Evolutionary conservation across 2,113 vertebrate species (phyloP).

Genomic region (Parus major): DNA sequence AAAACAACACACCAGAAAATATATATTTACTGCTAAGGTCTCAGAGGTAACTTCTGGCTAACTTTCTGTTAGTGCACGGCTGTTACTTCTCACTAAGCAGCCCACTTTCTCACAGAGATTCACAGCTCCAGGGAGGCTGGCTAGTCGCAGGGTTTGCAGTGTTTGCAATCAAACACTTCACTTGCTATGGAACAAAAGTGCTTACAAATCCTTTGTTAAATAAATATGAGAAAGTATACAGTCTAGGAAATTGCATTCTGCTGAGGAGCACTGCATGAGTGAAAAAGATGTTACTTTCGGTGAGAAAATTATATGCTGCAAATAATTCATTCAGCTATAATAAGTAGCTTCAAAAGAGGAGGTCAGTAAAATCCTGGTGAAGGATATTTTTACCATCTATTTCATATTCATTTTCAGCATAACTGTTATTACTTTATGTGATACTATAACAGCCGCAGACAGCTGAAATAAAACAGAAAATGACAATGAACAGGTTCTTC

Average conservation of each 20-base stretch:
- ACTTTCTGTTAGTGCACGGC: neutral
- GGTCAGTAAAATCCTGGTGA: conserved; percentile 60
- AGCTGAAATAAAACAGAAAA: conserved; percentile 56
- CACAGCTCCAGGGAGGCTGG: conserved; percentile 1
- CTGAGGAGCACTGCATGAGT: neutral
- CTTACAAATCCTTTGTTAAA: conserved; percentile 47
- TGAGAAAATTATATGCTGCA: conserved; percentile 71
- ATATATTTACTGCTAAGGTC: neutral
- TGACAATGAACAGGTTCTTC: conserved; percentile 51
- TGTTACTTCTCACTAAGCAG: neutral
- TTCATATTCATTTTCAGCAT: conserved; percentile 55
- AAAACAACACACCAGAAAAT: neutral
- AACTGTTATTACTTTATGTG: conserved; percentile 58
- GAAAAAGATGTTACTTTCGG: conserved; percentile 46
- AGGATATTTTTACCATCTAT: conserved; percentile 56
- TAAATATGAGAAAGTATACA: conserved; percentile 35
- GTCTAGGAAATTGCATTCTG: conserved; percentile 34
- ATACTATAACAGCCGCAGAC: conserved; percentile 19
- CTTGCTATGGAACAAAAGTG: conserved; percentile 8
- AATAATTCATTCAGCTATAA: conserved; percentile 59
- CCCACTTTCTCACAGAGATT: neutral
- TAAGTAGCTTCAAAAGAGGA: conserved; percentile 73
- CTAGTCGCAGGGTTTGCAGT: neutral
- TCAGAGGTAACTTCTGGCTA: neutral
- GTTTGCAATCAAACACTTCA: conserved; percentile 16